These are phyloP conservation scores for Drosophila kanekoi DNA, from an alignment of 2,888 invertebrate genomes.

Conservation along the genomic window DNA sequence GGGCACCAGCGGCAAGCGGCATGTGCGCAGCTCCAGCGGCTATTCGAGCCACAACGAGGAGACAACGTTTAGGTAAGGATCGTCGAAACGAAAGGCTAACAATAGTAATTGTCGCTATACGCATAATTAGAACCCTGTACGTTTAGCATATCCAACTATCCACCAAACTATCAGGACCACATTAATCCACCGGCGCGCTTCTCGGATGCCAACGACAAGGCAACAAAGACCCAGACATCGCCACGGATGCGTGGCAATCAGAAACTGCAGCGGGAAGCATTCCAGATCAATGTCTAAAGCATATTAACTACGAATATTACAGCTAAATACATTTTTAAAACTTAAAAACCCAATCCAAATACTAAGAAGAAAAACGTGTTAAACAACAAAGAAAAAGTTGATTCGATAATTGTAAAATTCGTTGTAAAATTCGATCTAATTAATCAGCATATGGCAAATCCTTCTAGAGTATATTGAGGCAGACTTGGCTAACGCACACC, in stretches of 20 bases:
- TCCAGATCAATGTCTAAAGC: slow-evolving; percentile 91
- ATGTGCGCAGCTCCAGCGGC: slow-evolving; percentile 92
- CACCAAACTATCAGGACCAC: slow-evolving; percentile 92
- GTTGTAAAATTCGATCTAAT: slow-evolving; percentile 38
- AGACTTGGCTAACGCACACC: slow-evolving; percentile 40
- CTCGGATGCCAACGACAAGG: slow-evolving; percentile 88
- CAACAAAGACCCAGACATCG: slow-evolving; percentile 84
- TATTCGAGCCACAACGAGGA: slow-evolving; percentile 94
- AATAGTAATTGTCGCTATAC: slow-evolving; percentile 54
- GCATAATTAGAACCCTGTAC: slow-evolving; percentile 78
- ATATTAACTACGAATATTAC: slow-evolving; percentile 20
- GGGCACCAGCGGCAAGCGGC: slow-evolving; percentile 88
- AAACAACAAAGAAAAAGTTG: slow-evolving; percentile 35
- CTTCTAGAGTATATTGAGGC: slow-evolving; percentile 6
- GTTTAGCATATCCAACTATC: slow-evolving; percentile 91
- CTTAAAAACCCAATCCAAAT: slow-evolving; percentile 29
- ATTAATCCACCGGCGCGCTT: slow-evolving; percentile 95
- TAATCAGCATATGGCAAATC: slow-evolving; percentile 21
- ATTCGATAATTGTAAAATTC: slow-evolving; percentile 55
- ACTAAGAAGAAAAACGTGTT: slow-evolving; percentile 36
- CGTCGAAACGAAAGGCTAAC: slow-evolving; percentile 1
- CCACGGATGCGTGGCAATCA: slow-evolving; percentile 86
- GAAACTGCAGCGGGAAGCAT: slow-evolving; percentile 89
- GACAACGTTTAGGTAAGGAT: slow-evolving; percentile 91
- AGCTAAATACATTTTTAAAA: slow-evolving; percentile 16